These are phyloP conservation scores for Crax fasciolata DNA, from an alignment of 2,797 vertebrate genomes.

Conservation along the genomic window DNA sequence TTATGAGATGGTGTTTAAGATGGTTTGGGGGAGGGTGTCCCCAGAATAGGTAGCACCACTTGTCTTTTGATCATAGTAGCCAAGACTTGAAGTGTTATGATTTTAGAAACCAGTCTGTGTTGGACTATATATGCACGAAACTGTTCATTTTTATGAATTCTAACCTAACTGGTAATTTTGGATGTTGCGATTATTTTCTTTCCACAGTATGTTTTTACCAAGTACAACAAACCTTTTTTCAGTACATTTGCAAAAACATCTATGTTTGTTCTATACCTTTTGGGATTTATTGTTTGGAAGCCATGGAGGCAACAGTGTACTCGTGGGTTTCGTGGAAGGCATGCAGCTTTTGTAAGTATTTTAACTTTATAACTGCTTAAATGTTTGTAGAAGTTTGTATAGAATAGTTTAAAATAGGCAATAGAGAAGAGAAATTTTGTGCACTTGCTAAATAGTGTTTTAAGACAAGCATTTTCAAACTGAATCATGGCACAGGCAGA, in stretches of 20 bases:
- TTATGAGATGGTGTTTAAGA: background rate
- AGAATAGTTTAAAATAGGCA: background rate
- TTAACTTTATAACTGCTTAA: background rate
- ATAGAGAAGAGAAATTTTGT: background rate
- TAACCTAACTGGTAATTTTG: conserved; percentile 34
- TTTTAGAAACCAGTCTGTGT: background rate
- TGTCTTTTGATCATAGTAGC: background rate
- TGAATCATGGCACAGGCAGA: background rate
- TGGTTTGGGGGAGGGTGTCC: background rate
- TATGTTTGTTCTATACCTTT: conserved; percentile 95
- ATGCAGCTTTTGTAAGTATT: conserved; percentile 90
- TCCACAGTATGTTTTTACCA: conserved; percentile 94
- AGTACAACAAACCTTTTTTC: conserved; percentile 98
- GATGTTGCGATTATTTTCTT: conserved; percentile 43
- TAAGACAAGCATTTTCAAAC: conserved; percentile 14
- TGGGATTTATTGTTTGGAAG: conserved; percentile 97
- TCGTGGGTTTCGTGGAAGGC: conserved; percentile 87
- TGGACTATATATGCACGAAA: background rate
- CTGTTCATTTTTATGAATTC: background rate
- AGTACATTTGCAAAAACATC: conserved; percentile 98
- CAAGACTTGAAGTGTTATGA: background rate
- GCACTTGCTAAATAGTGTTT: conserved; percentile 22
- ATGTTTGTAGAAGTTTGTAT: background rate
- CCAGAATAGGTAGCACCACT: background rate
- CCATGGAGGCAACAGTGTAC: conserved; percentile 96